phyloP scores from a whole-genome alignment of 2,888 invertebrate genomes.

The Boloria euphrosyne region DNA sequence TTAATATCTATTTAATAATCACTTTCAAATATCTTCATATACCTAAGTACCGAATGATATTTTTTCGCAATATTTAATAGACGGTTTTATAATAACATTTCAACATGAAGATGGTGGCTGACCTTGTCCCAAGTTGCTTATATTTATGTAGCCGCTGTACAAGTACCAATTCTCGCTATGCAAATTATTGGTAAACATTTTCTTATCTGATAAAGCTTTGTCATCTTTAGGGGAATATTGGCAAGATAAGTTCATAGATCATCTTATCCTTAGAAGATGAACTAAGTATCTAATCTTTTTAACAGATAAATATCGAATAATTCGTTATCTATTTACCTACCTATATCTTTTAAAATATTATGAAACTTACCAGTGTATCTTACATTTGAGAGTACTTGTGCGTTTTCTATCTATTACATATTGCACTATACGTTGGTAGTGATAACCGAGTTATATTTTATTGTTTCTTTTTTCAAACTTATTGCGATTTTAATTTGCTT shows the following conservation, averaged over 20 bases:
- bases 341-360: no score
- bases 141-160: conserved; percentile 1
- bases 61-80: background rate
- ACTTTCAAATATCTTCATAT: background rate
- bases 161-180: conserved; percentile 8
- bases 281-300: background rate
- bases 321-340: background rate
- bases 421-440: no score
- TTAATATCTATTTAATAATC: no score
- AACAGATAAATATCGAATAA: background rate
- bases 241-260: background rate
- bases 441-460: no score
- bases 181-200: conserved; percentile 13
- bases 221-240: background rate
- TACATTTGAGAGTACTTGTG: no score
- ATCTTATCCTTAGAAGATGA: background rate
- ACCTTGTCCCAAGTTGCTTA: conserved; percentile 18
- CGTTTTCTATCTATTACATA: no score
- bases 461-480: no score
- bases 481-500: no score
- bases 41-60: background rate
- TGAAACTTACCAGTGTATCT: no score
- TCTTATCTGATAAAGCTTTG: conserved; percentile 4
- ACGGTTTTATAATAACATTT: conserved; percentile 1
- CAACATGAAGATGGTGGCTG: conserved; percentile 13